phyloP scores from a whole-genome alignment of 2,888 invertebrate species.

The Theretra japonica region DNA sequence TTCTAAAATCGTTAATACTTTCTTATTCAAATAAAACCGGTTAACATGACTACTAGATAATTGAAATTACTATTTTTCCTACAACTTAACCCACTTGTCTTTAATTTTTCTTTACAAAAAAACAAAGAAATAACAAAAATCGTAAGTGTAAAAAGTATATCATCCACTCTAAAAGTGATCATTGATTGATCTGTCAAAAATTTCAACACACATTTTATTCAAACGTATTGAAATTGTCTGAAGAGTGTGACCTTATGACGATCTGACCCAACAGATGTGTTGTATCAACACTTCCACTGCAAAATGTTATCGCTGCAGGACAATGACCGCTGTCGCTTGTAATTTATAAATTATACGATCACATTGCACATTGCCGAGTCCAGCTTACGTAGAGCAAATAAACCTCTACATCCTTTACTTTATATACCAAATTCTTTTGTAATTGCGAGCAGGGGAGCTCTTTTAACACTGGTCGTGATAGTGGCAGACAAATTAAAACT shows the following conservation, averaged over 20 bases:
- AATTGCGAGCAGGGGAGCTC: constrained; percentile 52
- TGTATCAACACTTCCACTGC: constrained; percentile 75
- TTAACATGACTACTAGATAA: no score
- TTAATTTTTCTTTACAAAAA: no score
- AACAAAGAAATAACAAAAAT: neutral
- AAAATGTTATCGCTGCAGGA: constrained; percentile 75
- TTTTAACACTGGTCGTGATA: constrained; percentile 55
- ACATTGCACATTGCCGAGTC: constrained; percentile 61
- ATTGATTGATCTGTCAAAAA: constrained; percentile 1
- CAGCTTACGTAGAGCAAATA: constrained; percentile 62
- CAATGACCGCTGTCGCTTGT: constrained; percentile 77
- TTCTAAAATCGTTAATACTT: no score
- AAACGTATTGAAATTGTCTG: constrained; percentile 41
- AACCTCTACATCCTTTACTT: constrained; percentile 44
- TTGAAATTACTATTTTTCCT: no score
- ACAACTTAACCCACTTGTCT: no score
- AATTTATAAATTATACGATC: constrained; percentile 82
- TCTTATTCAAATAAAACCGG: no score
- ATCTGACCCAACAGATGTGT: constrained; percentile 76
- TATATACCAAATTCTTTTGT: constrained; percentile 40
- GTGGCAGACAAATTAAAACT: constrained; percentile 68
- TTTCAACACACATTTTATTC: constrained; percentile 8
- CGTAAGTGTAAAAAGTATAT: neutral
- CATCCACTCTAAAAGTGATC: neutral
- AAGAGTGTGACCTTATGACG: constrained; percentile 73